These are phyloP conservation scores for Nannoperca obscura DNA, from an alignment of 2,797 vertebrate genomes.

Conservation along the genomic window DNA sequence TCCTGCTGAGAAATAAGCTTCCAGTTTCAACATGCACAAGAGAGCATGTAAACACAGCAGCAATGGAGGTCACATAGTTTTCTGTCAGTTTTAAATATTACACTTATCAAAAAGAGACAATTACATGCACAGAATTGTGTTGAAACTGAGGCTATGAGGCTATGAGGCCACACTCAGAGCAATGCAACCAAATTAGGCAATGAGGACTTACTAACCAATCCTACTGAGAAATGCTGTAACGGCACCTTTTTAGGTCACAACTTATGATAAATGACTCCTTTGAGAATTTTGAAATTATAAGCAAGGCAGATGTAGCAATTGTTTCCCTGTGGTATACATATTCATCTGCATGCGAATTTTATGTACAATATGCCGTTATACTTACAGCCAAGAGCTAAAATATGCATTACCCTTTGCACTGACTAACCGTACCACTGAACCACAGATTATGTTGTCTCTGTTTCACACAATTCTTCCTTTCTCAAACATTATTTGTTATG, in stretches of 20 bases:
- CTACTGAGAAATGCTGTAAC: conserved; percentile 72
- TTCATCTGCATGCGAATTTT: conserved; percentile 58
- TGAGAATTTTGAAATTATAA: conserved; percentile 72
- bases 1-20: conserved; percentile 56
- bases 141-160: conserved; percentile 55
- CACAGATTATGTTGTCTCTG: conserved; percentile 52
- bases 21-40: conserved; percentile 18
- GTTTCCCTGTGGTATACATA: conserved; percentile 70
- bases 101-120: conserved; percentile 46
- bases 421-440: conserved; percentile 43
- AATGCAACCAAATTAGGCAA: conserved; percentile 73
- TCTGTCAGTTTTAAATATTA: conserved; percentile 58
- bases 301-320: conserved; percentile 59
- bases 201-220: conserved; percentile 65
- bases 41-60: conserved; percentile 48
- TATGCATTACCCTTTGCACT: conserved; percentile 33
- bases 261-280: conserved; percentile 79
- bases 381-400: conserved; percentile 33
- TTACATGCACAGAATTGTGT: conserved; percentile 49
- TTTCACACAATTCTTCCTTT: conserved; percentile 69
- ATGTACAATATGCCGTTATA: conserved; percentile 41
- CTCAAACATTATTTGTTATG: conserved; percentile 55
- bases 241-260: conserved; percentile 78
- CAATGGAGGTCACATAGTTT: conserved; percentile 45
- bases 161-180: conserved; percentile 52